These are phyloP conservation scores for Conomelus anceps DNA, from an alignment of 2,888 invertebrate species.

Conservation along the genomic window DNA sequence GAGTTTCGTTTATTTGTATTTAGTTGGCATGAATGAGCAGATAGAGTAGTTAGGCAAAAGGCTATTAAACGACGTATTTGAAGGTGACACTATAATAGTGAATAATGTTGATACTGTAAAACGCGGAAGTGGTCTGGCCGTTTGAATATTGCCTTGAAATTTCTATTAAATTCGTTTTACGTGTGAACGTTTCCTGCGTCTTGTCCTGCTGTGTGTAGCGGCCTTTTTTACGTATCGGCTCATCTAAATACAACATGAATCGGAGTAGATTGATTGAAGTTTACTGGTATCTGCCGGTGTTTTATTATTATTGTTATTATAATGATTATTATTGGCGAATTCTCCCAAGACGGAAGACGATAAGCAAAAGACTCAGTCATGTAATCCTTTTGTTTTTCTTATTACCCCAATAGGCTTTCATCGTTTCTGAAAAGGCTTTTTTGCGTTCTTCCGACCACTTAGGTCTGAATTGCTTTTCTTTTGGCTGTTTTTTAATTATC, in stretches of 20 bases:
- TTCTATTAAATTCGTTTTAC: background rate
- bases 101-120: background rate
- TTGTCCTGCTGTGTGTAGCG: too few relatives aligned
- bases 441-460: too few relatives aligned
- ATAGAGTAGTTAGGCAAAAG: background rate
- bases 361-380: too few relatives aligned
- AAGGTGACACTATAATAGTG: background rate
- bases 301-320: too few relatives aligned
- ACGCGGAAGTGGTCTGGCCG: background rate
- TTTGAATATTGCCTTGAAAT: background rate
- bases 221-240: too few relatives aligned
- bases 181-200: background rate
- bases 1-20: background rate
- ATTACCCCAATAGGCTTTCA: too few relatives aligned
- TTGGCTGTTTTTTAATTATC: too few relatives aligned
- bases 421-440: too few relatives aligned
- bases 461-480: too few relatives aligned
- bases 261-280: background rate
- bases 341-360: too few relatives aligned
- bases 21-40: background rate
- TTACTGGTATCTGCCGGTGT: background rate
- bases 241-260: background rate
- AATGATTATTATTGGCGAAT: too few relatives aligned
- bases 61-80: background rate
- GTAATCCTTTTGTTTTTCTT: too few relatives aligned